phyloP scores from a whole-genome alignment of 2,888 invertebrate species.

The Cyclophora albipunctata region DNA sequence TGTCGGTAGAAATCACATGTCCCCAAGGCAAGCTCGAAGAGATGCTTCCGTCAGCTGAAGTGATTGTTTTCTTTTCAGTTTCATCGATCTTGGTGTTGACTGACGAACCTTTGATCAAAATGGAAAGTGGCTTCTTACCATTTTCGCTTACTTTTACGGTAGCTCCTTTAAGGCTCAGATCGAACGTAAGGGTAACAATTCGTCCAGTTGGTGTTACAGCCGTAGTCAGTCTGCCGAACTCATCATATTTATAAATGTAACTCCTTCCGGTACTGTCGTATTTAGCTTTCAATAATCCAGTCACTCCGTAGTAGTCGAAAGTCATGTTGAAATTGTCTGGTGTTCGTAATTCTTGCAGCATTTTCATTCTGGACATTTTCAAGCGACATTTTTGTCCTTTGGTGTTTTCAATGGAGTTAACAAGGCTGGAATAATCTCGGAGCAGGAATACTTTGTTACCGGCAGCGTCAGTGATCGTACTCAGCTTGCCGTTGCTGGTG shows the following conservation, averaged over 20 bases:
- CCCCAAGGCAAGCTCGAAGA: slow-evolving; percentile 88
- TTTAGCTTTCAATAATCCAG: slow-evolving; percentile 91
- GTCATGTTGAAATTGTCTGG: slow-evolving; percentile 96
- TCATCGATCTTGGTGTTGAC: slow-evolving; percentile 89
- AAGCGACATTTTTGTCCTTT: slow-evolving; percentile 93
- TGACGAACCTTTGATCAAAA: slow-evolving; percentile 90
- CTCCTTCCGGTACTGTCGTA: slow-evolving; percentile 92
- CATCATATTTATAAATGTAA: slow-evolving; percentile 95
- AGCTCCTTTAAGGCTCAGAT: slow-evolving; percentile 93
- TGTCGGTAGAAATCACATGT: slow-evolving; percentile 91
- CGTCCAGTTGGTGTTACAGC: slow-evolving; percentile 97
- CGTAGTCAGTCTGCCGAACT: slow-evolving; percentile 92
- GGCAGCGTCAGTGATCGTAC: slow-evolving; percentile 94
- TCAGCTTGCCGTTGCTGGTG: slow-evolving; percentile 95
- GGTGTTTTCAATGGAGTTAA: slow-evolving; percentile 95
- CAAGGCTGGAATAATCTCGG: slow-evolving; percentile 89
- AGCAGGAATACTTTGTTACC: slow-evolving; percentile 91
- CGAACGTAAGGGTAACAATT: slow-evolving; percentile 90
- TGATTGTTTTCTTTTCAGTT: slow-evolving; percentile 86
- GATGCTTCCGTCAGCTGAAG: slow-evolving; percentile 88
- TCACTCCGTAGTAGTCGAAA: slow-evolving; percentile 94
- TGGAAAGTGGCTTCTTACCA: slow-evolving; percentile 86
- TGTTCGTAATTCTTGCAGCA: slow-evolving; percentile 91
- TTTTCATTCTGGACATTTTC: slow-evolving; percentile 93
- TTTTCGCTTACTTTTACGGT: slow-evolving; percentile 90